Base-by-base conservation (phyloP, 2,888 invertebrate genomes). In the Magallana nippona region DNA sequence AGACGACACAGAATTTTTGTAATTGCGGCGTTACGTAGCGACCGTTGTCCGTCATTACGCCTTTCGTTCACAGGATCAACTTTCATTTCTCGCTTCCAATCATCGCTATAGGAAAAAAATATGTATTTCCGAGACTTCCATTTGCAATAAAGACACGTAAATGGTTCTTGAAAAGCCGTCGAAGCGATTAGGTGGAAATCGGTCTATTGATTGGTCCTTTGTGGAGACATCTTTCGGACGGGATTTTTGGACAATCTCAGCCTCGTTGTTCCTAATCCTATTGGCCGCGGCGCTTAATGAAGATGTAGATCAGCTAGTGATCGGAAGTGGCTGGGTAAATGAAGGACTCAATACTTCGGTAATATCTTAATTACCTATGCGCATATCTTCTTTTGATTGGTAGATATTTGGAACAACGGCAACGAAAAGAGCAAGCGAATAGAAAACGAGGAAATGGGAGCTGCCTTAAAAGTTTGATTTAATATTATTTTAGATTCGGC, bases 261-360 rank as follows among this genome's bases (percentile, higher is more conserved):
- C 2, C 17, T 71, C 71, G 71, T 32, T 71, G 71, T 71, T 71
- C 22, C 22, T 71, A 71, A 71, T 71, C 71, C 71, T 27, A 71
- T 32, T 71, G 22, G 71, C 22, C 32, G 27, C 71, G 71, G 22
- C 27, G 15, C 27, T 71, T 71, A 71, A 71, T 71, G 71, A 71
- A 71, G 71, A 71, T 71, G 71, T 71, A 71, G 44, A 44, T 44
- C 13, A 13, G 32, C 27, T 19, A 27, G 27, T 15, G 32, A 27
- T 71, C 71, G 13, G 71, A 71, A 27, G 10, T 22, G 32, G 27
- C 8, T 5, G 13, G 32, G 71, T 71, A 71, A 71, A 71, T 71
- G 1, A 71, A 27, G 27, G 15, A 19, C 27, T 71, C 13, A 27
- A 32, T 27, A 71, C 27, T 11, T 10, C 60, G 10, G 22, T 71